Evolutionary conservation across 2,888 invertebrate genomes (phyloP).

Genomic region (Allophyes oxyacanthae): DNA sequence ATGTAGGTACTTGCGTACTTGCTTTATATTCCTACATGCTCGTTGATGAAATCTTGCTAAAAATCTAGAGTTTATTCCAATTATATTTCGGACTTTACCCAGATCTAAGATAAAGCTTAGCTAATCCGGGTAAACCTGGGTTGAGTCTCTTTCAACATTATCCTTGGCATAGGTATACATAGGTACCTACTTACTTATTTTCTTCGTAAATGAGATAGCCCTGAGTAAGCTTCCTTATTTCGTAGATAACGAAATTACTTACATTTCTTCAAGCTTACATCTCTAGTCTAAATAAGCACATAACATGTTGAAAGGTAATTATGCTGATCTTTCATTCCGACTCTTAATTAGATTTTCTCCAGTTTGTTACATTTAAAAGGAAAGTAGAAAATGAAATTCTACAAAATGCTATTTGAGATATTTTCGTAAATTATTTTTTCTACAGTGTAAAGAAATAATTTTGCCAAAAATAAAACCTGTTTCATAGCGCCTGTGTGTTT

Average conservation of each 20-base stretch:
- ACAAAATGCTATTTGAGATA: too few species aligned
- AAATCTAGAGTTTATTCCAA: constrained; percentile 44
- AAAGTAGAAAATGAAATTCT: constrained; percentile 6
- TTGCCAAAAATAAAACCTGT: not conserved
- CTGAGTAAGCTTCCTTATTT: constrained; percentile 46
- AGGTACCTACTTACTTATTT: constrained; percentile 45
- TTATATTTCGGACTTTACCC: constrained; percentile 46
- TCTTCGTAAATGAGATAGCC: constrained; percentile 47
- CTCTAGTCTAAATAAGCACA: constrained; percentile 44
- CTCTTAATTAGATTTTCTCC: constrained; percentile 31
- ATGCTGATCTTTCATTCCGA: constrained; percentile 43
- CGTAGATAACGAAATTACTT: constrained; percentile 48
- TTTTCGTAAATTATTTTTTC: too few species aligned
- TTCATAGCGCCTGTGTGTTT: constrained; percentile 30
- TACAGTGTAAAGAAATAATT: not conserved
- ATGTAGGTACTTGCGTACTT: too few species aligned
- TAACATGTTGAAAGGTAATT: constrained; percentile 46
- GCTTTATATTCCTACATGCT: not conserved
- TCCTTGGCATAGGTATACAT: constrained; percentile 41
- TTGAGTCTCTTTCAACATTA: constrained; percentile 50
- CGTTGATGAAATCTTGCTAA: constrained; percentile 31
- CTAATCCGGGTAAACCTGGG: constrained; percentile 50
- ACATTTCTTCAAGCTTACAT: constrained; percentile 49
- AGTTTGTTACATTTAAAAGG: constrained; percentile 31
- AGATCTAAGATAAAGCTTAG: constrained; percentile 46